phyloP scores from a whole-genome alignment of 2,888 invertebrate species.

The Heteropelma amictum region DNA sequence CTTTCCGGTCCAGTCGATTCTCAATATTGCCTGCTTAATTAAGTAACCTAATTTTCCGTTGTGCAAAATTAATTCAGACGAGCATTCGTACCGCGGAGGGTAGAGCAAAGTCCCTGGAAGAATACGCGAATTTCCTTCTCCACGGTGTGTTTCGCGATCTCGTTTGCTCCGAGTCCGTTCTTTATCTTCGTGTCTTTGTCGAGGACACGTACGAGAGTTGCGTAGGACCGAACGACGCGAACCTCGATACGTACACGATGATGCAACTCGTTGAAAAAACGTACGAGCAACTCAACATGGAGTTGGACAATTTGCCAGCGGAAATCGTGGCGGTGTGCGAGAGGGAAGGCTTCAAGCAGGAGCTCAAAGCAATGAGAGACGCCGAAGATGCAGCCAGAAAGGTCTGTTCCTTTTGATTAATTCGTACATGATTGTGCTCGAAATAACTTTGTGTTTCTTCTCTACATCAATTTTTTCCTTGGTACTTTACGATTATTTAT shows the following conservation, averaged over 20 bases:
- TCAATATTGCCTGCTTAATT: background rate
- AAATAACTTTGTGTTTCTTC: too few species aligned
- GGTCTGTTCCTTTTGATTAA: constrained; percentile 73
- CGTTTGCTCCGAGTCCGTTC: constrained; percentile 80
- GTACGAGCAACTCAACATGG: constrained; percentile 78
- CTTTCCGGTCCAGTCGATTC: background rate
- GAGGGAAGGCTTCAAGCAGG: constrained; percentile 79
- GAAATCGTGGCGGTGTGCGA: constrained; percentile 80
- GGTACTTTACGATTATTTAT: too few species aligned
- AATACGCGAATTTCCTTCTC: constrained; percentile 80
- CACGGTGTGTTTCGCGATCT: constrained; percentile 80
- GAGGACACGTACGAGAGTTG: constrained; percentile 83
- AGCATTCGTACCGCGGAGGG: constrained; percentile 78
- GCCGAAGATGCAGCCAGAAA: constrained; percentile 82
- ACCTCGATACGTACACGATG: constrained; percentile 80
- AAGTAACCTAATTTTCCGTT: too few species aligned
- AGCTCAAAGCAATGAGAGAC: constrained; percentile 79
- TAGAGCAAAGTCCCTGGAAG: constrained; percentile 79
- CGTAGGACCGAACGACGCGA: constrained; percentile 81
- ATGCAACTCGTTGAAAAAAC: constrained; percentile 81
- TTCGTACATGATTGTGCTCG: too few species aligned
- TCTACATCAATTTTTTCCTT: too few species aligned
- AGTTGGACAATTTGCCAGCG: constrained; percentile 81
- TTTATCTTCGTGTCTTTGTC: constrained; percentile 81
- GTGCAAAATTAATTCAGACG: constrained; percentile 54